These are phyloP conservation scores for Scalopus aquaticus DNA, from an alignment of 2,113 vertebrate species.

Conservation along the genomic window DNA sequence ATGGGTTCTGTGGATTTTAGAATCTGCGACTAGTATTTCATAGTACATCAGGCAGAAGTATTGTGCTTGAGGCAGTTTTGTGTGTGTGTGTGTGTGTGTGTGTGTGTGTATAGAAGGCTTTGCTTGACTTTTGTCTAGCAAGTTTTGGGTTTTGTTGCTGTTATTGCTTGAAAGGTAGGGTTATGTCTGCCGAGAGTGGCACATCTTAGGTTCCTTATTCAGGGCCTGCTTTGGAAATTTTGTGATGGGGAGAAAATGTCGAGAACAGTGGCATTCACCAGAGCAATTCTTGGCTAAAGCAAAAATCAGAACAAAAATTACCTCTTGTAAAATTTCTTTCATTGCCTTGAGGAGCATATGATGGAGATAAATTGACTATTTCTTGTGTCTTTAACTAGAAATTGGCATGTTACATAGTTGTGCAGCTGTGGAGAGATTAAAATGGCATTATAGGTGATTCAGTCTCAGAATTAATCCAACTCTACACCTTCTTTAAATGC, in stretches of 20 bases:
- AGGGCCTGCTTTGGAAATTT: not conserved
- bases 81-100: too few relatives aligned
- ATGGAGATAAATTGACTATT: not conserved
- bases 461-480: not conserved
- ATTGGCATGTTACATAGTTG: not conserved
- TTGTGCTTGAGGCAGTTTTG: too few relatives aligned
- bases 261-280: not conserved
- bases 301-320: not conserved
- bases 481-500: not conserved
- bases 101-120: conserved; percentile 15
- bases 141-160: conserved; percentile 21
- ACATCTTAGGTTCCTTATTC: not conserved
- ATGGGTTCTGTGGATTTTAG: conserved; percentile 3
- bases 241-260: not conserved
- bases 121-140: not conserved
- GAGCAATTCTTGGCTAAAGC: not conserved
- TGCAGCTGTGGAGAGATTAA: not conserved
- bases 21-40: not conserved
- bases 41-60: not conserved
- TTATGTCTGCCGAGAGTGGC: not conserved
- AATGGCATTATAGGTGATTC: conserved; percentile 23
- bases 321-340: not conserved
- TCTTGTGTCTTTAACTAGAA: not conserved
- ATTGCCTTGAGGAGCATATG: not conserved
- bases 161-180: conserved; percentile 9